Evolutionary conservation across 1,140 invertebrate genomes (phyloP).

Genomic region (Listronotus oregonensis): DNA sequence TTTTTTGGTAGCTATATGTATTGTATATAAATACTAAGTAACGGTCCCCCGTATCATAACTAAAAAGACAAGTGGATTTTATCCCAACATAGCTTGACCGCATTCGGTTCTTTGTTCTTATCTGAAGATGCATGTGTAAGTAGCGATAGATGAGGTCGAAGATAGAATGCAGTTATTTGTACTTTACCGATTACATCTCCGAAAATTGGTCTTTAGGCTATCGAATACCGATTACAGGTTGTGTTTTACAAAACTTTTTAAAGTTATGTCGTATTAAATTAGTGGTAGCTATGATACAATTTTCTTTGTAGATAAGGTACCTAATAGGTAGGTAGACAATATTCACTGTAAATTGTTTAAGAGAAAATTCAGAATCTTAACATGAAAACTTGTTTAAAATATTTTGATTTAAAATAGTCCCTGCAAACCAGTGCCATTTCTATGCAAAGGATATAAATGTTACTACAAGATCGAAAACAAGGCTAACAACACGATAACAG

Average conservation of each 20-base stretch:
- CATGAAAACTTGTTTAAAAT: too few species aligned
- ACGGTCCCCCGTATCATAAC: background rate
- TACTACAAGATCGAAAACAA: too few species aligned
- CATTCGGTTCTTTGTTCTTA: conserved; percentile 22
- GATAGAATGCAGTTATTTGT: conserved; percentile 17
- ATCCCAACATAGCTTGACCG: background rate
- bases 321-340: too few species aligned
- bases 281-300: too few species aligned
- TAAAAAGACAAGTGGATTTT: conserved; percentile 2
- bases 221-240: conserved; percentile 7
- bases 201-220: conserved; percentile 11
- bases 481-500: too few species aligned
- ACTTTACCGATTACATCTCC: conserved; percentile 23
- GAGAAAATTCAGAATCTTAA: too few species aligned
- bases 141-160: conserved; percentile 16
- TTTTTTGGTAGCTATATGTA: too few species aligned
- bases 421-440: too few species aligned
- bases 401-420: too few species aligned
- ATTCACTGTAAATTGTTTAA: too few species aligned
- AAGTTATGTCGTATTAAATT: background rate
- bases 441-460: too few species aligned
- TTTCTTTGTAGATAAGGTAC: too few species aligned
- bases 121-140: conserved; percentile 18
- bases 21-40: background rate
- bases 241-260: conserved; percentile 15